Evolutionary conservation across 2,113 vertebrate genomes (phyloP).

Genomic region (Pseudorectes ferrugineus): DNA sequence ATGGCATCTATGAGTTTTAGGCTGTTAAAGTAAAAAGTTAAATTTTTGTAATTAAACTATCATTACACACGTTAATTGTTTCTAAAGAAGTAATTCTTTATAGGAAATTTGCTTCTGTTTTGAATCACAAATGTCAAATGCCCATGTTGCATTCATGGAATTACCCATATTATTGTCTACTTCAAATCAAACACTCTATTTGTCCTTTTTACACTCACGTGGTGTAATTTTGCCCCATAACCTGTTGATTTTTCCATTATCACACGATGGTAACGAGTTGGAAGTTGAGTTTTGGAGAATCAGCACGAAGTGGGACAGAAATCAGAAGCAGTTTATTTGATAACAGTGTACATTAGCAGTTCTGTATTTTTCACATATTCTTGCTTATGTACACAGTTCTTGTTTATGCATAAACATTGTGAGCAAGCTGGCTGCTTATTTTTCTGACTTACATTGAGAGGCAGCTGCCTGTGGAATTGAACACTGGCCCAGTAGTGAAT

Average conservation of each 20-base stretch:
- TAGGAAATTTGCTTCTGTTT: background rate
- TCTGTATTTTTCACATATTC: background rate
- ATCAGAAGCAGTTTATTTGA: background rate
- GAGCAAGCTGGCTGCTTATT: background rate
- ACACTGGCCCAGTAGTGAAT: background rate
- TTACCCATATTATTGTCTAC: background rate
- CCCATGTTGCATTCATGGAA: background rate
- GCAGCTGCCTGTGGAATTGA: background rate
- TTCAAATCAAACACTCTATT: background rate
- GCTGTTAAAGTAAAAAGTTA: background rate
- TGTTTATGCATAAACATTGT: background rate
- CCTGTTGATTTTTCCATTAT: background rate
- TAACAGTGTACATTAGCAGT: background rate
- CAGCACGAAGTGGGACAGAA: rapidly evolving
- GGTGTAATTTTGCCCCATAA: background rate
- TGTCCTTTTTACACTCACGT: background rate
- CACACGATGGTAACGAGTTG: background rate
- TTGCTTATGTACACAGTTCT: background rate
- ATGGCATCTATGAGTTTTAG: background rate
- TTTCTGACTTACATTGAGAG: background rate
- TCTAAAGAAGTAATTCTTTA: background rate
- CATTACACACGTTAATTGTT: background rate
- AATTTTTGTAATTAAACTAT: background rate
- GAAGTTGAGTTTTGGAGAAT: background rate
- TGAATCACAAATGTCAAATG: background rate